Percentiles rank a stretch among this genome's conserved stretches.
Conservation (phyloP, 2,113 vertebrate species). For the Donacobius atricapilla region DNA sequence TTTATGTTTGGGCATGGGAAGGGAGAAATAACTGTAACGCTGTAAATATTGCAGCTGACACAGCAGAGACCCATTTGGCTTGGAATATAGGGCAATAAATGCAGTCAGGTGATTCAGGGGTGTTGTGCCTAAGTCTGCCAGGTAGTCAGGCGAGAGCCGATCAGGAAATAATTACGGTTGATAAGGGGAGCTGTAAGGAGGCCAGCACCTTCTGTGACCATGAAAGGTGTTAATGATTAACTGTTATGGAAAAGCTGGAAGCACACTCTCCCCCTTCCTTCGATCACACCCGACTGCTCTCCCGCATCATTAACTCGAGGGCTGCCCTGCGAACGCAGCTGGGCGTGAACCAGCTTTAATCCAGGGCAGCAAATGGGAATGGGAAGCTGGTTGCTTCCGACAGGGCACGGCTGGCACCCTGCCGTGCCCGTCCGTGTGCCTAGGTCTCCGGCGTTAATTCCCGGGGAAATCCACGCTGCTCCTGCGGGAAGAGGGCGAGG, state of each 20-base stretch:
- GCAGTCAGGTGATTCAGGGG: constrained; percentile 46
- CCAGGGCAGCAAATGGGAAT: neutral
- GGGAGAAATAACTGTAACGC: neutral
- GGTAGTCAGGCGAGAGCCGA: neutral
- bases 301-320: neutral
- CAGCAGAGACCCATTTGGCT: constrained; percentile 35
- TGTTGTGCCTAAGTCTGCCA: neutral
- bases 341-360: neutral
- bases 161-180: constrained; percentile 57
- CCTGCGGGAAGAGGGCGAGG: neutral
- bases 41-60: constrained; percentile 36
- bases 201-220: constrained; percentile 22
- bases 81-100: constrained; percentile 41
- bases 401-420: neutral
- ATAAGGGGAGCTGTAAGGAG: constrained; percentile 27
- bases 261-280: neutral
- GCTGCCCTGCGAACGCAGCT: neutral
- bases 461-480: neutral
- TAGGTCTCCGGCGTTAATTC: neutral
- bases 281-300: neutral
- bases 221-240: constrained; percentile 52
- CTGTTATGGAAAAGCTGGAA: neutral
- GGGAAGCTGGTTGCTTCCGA: neutral
- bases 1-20: neutral
- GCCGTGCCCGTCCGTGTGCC: neutral